Conservation (phyloP, 2,888 invertebrate species). For the Aleiodes leptofemur region DNA sequence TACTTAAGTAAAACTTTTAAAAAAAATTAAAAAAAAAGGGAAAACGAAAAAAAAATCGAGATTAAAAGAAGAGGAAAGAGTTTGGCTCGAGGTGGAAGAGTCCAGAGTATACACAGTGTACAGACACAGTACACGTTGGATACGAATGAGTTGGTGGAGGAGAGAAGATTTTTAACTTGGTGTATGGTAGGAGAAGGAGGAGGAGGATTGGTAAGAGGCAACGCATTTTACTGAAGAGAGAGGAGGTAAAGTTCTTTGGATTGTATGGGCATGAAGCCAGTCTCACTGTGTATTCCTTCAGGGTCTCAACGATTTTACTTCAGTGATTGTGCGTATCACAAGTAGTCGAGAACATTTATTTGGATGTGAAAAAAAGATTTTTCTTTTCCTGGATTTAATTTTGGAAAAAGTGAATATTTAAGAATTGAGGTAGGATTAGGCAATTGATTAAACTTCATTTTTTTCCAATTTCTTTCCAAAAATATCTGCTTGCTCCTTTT, state of each 20-base stretch:
- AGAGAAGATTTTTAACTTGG: constrained; percentile 39
- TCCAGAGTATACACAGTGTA: constrained; percentile 30
- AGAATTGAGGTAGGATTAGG: no score
- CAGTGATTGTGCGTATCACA: constrained; percentile 20
- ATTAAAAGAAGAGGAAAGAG: constrained; percentile 13
- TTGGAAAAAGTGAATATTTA: no score
- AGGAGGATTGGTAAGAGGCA: constrained; percentile 20
- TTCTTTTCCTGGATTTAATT: background rate
- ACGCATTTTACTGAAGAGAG: constrained; percentile 44
- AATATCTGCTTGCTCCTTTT: no score
- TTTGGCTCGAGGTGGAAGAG: constrained; percentile 7
- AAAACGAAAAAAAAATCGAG: constrained; percentile 51
- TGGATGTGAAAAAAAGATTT: background rate
- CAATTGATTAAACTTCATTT: no score
- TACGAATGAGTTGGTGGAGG: constrained; percentile 23
- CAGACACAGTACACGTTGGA: constrained; percentile 33
- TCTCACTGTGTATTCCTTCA: constrained; percentile 53
- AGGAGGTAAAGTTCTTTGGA: constrained; percentile 36
- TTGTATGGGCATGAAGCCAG: constrained; percentile 60
- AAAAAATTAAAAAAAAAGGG: background rate
- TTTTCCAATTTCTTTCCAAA: no score
- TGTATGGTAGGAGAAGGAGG: constrained; percentile 36
- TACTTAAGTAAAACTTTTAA: constrained; percentile 28
- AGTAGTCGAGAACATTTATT: background rate
- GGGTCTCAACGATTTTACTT: constrained; percentile 34